These are phyloP conservation scores for Dyspetes luteomarginatus DNA, from an alignment of 2,888 invertebrate genomes.

Conservation along the genomic window DNA sequence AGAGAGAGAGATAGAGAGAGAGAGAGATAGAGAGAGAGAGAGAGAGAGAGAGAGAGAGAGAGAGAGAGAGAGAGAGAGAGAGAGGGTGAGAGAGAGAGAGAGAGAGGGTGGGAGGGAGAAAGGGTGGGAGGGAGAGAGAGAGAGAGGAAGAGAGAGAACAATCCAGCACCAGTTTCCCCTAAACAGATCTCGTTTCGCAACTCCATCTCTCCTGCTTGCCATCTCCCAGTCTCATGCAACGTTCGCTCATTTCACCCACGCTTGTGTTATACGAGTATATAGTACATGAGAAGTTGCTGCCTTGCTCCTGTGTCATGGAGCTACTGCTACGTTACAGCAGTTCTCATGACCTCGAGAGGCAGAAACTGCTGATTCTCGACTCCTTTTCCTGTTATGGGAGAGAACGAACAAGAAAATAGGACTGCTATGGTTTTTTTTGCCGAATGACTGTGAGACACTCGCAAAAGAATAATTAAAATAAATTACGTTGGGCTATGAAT, in stretches of 20 bases:
- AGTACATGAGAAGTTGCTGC: conserved; percentile 38
- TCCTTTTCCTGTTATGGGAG: conserved; percentile 30
- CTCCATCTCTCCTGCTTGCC: conserved; percentile 30
- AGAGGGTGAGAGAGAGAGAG: conserved; percentile 37
- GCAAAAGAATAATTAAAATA: conserved; percentile 75
- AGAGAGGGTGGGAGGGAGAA: too few relatives aligned
- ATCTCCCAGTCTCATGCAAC: conserved; percentile 41
- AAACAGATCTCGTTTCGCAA: conserved; percentile 55
- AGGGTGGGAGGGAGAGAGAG: conserved; percentile 26
- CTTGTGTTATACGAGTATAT: conserved; percentile 51
- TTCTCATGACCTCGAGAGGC: conserved; percentile 32
- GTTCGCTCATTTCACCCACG: conserved; percentile 46
- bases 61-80: background rate
- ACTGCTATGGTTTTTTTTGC: conserved; percentile 34
- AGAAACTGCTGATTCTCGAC: conserved; percentile 60
- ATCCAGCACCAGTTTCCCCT: conserved; percentile 26
- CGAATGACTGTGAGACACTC: conserved; percentile 40
- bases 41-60: background rate
- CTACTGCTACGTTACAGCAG: conserved; percentile 59
- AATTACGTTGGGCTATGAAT: conserved; percentile 66
- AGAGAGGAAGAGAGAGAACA: conserved; percentile 37
- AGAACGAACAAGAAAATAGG: conserved; percentile 34
- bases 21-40: too few relatives aligned
- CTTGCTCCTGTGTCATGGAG: conserved; percentile 60
- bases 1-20: too few relatives aligned